Conservation (phyloP, 2,797 vertebrate genomes). For the Hypotaenidia philippensis region DNA sequence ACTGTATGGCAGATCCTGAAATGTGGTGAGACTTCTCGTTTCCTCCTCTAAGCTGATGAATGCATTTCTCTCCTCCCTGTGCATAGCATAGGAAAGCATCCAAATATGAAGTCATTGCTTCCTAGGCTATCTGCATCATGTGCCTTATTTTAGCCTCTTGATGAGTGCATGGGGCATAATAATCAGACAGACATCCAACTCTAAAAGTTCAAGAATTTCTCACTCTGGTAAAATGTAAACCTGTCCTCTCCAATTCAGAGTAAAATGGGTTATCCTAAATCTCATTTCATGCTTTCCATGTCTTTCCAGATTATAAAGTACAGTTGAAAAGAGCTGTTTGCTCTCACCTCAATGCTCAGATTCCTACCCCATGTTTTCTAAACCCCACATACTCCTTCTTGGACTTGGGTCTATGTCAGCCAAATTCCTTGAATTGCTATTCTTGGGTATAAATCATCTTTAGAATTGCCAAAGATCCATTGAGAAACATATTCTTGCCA, state of each 20-base stretch:
- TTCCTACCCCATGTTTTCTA: neutral
- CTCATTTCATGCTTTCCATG: neutral
- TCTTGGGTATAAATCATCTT: slow-evolving; percentile 6
- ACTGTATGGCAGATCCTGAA: neutral
- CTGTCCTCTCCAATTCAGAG: neutral
- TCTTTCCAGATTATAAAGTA: neutral
- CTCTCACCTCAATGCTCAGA: neutral
- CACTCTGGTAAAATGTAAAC: slow-evolving; percentile 11
- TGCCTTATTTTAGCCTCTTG: slow-evolving; percentile 26
- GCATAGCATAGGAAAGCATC: neutral
- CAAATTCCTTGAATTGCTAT: neutral
- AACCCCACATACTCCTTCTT: neutral
- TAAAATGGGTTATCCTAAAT: slow-evolving; percentile 18
- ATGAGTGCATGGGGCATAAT: neutral
- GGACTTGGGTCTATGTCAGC: neutral
- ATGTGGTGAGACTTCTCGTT: neutral
- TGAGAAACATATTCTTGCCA: neutral
- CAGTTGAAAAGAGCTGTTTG: neutral
- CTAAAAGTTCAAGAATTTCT: slow-evolving; percentile 37
- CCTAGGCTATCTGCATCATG: neutral
- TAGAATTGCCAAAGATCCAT: neutral
- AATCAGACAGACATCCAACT: neutral
- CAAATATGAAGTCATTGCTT: slow-evolving; percentile 41
- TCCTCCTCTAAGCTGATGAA: neutral
- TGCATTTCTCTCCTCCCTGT: slow-evolving; percentile 5